phyloP scores from a whole-genome alignment of 1,140 invertebrate species.

The Drosophila ogumai region DNA sequence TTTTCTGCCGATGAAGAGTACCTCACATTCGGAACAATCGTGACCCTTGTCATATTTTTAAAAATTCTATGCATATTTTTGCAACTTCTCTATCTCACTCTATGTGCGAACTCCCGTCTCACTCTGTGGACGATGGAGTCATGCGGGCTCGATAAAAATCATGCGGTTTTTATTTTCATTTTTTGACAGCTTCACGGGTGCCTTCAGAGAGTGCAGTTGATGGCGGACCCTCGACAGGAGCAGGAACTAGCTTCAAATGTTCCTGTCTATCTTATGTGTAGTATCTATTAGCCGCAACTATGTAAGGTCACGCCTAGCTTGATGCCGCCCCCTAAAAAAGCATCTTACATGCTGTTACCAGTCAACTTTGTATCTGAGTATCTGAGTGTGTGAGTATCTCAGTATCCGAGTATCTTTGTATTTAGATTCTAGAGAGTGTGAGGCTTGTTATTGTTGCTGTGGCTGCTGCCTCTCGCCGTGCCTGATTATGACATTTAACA shows the following conservation, averaged over 20 bases:
- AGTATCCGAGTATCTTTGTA: slow-evolving; percentile 18
- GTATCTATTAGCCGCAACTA: slow-evolving; percentile 63
- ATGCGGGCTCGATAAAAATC: slow-evolving; percentile 59
- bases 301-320: slow-evolving; percentile 57
- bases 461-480: slow-evolving; percentile 19
- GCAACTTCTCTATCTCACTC: slow-evolving; percentile 19
- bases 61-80: slow-evolving; percentile 77
- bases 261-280: not conserved
- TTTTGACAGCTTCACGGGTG: slow-evolving; percentile 28
- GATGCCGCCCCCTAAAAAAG: slow-evolving; percentile 25
- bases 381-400: not conserved
- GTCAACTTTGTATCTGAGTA: slow-evolving; percentile 66
- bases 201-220: slow-evolving; percentile 47
- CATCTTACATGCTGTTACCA: slow-evolving; percentile 68
- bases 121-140: slow-evolving; percentile 53
- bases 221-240: slow-evolving; percentile 15
- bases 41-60: slow-evolving; percentile 31
- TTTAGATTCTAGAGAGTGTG: slow-evolving; percentile 50
- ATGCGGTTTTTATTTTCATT: slow-evolving; percentile 44
- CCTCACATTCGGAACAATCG: not conserved
- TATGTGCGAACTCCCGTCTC: not conserved
- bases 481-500: slow-evolving; percentile 83
- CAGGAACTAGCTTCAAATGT: not conserved
- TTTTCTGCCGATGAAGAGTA: slow-evolving; percentile 17
- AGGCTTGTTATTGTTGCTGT: slow-evolving; percentile 14